phyloP scores from a whole-genome alignment of 2,888 invertebrate genomes.

The Thalpophila matura region DNA sequence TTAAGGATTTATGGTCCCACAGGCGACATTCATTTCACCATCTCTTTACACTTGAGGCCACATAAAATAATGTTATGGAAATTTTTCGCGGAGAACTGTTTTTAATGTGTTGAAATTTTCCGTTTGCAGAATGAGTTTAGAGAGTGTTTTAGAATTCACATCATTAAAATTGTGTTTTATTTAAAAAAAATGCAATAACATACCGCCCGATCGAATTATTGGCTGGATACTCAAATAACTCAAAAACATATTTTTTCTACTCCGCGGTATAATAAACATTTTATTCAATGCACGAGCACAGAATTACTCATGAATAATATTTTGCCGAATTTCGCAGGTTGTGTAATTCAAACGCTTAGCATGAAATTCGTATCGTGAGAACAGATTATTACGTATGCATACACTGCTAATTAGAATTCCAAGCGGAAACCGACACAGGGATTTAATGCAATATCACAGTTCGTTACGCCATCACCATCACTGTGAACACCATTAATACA shows the following conservation, averaged over 20 bases:
- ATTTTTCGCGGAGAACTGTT: conserved; percentile 53
- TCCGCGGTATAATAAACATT: not conserved
- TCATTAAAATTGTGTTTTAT: too few species aligned
- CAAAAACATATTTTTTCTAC: not conserved
- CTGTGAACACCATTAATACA: conserved; percentile 11
- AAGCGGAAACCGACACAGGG: conserved; percentile 34
- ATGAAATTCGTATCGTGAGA: conserved; percentile 47
- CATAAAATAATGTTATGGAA: conserved; percentile 62
- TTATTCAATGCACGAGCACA: conserved; percentile 1
- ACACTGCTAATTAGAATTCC: conserved; percentile 56
- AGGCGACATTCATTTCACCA: conserved; percentile 84
- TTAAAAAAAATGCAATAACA: too few species aligned
- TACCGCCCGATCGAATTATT: too few species aligned
- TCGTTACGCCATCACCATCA: conserved; percentile 41
- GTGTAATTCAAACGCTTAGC: conserved; percentile 50
- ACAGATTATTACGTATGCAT: conserved; percentile 54
- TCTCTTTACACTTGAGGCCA: conserved; percentile 75
- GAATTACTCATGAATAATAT: conserved; percentile 33
- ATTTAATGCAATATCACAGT: conserved; percentile 43
- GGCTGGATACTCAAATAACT: not conserved
- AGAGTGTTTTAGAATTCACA: not conserved
- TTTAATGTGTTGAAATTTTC: conserved; percentile 59
- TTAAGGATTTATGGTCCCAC: conserved; percentile 84
- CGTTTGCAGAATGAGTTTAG: conserved; percentile 17
- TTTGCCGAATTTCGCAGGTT: conserved; percentile 30